Conservation (phyloP, 2,888 invertebrate genomes). For the Philereme transversata region DNA sequence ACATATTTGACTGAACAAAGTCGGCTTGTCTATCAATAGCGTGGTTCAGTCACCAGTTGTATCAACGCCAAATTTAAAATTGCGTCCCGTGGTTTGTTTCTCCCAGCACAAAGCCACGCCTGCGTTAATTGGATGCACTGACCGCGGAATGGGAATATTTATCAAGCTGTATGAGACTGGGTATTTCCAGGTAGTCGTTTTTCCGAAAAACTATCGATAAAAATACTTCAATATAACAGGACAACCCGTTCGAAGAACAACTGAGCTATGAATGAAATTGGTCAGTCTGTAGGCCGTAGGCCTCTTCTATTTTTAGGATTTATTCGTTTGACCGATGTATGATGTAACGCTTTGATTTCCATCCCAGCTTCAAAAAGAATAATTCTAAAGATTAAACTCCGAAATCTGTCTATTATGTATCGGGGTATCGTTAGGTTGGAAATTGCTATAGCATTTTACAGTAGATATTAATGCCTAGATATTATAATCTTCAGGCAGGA, state of each 20-base stretch:
- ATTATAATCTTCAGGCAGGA: too few relatives aligned
- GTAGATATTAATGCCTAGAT: too few relatives aligned
- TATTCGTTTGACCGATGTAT: too few relatives aligned
- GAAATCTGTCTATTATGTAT: too few relatives aligned
- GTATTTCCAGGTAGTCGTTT: constrained; percentile 56
- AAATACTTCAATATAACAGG: constrained; percentile 10
- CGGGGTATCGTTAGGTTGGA: too few relatives aligned
- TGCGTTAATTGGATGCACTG: constrained; percentile 75
- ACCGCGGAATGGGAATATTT: constrained; percentile 72
- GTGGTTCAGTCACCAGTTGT: constrained; percentile 8
- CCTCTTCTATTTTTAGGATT: too few relatives aligned
- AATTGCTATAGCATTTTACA: too few relatives aligned
- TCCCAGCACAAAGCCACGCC: constrained; percentile 41
- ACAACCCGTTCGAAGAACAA: constrained; percentile 15
- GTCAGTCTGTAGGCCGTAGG: too few relatives aligned
- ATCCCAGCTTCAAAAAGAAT: too few relatives aligned
- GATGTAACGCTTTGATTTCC: too few relatives aligned
- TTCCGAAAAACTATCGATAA: constrained; percentile 13
- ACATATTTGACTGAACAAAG: too few relatives aligned
- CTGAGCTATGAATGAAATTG: constrained; percentile 6
- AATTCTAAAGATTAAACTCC: too few relatives aligned
- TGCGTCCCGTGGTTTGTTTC: constrained; percentile 24
- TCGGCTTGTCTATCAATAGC: not conserved
- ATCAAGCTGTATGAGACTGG: constrained; percentile 58
- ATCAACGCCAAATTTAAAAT: constrained; percentile 21